Evolutionary conservation across 2,888 invertebrate species (phyloP).

Genomic region (Magallana nippona): DNA sequence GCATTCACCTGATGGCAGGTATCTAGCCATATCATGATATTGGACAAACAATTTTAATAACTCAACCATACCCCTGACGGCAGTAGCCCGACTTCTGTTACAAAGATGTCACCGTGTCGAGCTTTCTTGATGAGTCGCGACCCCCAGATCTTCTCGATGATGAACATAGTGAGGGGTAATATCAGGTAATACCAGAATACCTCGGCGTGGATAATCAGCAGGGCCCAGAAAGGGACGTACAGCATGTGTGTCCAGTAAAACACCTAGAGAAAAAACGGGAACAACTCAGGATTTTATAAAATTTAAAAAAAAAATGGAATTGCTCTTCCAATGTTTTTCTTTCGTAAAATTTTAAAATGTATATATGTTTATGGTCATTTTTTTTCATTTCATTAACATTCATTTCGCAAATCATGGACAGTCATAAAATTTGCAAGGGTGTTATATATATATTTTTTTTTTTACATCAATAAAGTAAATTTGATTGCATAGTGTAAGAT

Average conservation of each 20-base stretch:
- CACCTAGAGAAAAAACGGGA: constrained; percentile 82
- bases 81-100: constrained; percentile 91
- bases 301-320: too few relatives aligned
- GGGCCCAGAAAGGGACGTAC: constrained; percentile 90
- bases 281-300: background rate
- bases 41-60: too few relatives aligned
- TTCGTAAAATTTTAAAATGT: too few relatives aligned
- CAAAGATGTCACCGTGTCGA: constrained; percentile 89
- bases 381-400: too few relatives aligned
- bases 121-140: constrained; percentile 54
- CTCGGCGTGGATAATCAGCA: constrained; percentile 92
- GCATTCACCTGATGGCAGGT: background rate
- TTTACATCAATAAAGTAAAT: too few relatives aligned
- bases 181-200: constrained; percentile 98
- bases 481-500: too few relatives aligned
- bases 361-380: too few relatives aligned
- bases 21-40: too few relatives aligned
- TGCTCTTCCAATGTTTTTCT: too few relatives aligned
- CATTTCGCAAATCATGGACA: too few relatives aligned
- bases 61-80: constrained; percentile 94
- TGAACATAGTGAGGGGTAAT: constrained; percentile 88
- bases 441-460: too few relatives aligned
- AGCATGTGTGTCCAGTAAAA: constrained; percentile 97
- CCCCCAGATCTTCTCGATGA: constrained; percentile 85
- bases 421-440: too few relatives aligned